These are phyloP conservation scores for Ditylenchus dipsaci DNA, from an alignment of 1,140 invertebrate genomes.

Conservation along the genomic window DNA sequence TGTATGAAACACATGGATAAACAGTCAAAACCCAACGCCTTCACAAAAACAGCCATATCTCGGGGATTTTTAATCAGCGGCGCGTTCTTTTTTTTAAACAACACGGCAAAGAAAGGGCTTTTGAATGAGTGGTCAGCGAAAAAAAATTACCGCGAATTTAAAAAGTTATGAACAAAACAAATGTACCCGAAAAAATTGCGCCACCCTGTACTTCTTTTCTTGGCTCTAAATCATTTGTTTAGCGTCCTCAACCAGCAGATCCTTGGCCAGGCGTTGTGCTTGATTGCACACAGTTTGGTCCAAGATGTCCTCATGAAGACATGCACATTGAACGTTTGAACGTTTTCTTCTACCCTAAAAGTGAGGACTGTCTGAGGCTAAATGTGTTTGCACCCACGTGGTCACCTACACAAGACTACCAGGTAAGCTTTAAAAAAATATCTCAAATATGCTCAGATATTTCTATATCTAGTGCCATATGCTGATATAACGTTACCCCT, in stretches of 20 bases:
- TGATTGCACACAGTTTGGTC: constrained; percentile 1
- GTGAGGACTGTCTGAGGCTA: constrained; percentile 19
- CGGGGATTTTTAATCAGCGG: too few relatives aligned
- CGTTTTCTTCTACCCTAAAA: constrained; percentile 3
- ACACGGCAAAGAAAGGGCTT: too few relatives aligned
- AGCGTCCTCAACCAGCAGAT: constrained; percentile 4
- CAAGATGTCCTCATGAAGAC: constrained; percentile 10
- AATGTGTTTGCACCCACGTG: constrained; percentile 27
- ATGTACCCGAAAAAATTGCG: too few relatives aligned
- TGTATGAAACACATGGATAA: too few relatives aligned
- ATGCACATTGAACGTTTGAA: constrained; percentile 6
- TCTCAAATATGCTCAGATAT: neutral
- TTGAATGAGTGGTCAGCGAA: too few relatives aligned
- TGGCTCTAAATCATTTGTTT: too few relatives aligned
- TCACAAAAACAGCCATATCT: too few relatives aligned
- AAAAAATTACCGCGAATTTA: too few relatives aligned
- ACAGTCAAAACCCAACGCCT: too few relatives aligned
- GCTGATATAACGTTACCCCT: neutral
- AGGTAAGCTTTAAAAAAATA: neutral
- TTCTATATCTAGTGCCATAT: neutral
- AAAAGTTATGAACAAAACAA: too few relatives aligned
- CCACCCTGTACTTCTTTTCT: too few relatives aligned
- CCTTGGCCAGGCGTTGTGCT: constrained; percentile 5
- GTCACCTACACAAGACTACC: neutral
- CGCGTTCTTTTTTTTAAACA: too few relatives aligned